A percentile compares a stretch with the other conserved stretches of the same genome.
phyloP scores from a whole-genome alignment of 2,113 vertebrate species.

The Sitta europaea region DNA sequence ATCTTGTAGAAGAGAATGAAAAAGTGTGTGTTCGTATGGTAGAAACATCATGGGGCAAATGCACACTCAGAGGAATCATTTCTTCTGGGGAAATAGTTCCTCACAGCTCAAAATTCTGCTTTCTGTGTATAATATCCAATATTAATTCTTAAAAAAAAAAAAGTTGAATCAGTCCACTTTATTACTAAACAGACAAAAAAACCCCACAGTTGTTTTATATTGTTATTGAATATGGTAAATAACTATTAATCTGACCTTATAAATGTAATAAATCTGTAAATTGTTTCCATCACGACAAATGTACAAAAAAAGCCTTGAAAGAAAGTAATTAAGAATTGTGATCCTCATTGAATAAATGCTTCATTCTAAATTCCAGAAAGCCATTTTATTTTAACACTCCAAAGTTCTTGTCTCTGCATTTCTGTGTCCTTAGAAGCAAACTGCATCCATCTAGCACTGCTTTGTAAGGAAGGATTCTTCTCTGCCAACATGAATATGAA shows the following conservation, averaged over 20 bases:
- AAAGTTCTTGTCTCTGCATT: not conserved
- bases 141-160: not conserved
- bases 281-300: not conserved
- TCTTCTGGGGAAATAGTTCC: not conserved
- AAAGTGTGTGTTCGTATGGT: rapidly evolving
- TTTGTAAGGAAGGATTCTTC: not conserved
- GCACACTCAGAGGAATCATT: rapidly evolving
- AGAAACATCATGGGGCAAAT: not conserved
- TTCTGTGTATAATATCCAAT: not conserved
- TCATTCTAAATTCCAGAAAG: not conserved
- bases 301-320: not conserved
- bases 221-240: not conserved
- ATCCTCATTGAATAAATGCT: not conserved
- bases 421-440: not conserved
- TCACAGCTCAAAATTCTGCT: not conserved
- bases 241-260: not conserved
- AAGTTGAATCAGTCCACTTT: not conserved
- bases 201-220: not conserved
- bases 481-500: not conserved
- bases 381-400: not conserved
- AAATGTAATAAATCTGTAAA: not conserved
- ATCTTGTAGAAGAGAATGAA: not conserved
- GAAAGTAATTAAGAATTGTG: not conserved
- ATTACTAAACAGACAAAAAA: not conserved
- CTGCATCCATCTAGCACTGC: not conserved